These are phyloP conservation scores for Aphrocallistes beatrix DNA, from an alignment of 37 sponge, comb jelly and placozoan species.

Conservation along the genomic window DNA sequence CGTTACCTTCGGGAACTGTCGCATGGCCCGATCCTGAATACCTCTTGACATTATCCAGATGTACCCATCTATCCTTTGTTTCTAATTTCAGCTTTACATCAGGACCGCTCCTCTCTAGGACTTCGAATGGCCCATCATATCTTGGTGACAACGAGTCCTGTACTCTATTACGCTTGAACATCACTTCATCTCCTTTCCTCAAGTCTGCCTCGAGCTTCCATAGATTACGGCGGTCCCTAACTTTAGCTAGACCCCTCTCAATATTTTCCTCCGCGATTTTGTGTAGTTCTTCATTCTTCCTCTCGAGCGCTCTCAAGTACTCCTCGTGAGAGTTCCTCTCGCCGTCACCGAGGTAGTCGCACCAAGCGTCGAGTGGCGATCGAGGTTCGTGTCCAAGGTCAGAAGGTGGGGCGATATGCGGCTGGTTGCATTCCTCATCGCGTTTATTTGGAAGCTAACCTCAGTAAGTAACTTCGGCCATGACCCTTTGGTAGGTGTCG, in stretches of 20 bases:
- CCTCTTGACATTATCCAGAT: not conserved
- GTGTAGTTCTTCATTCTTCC: not conserved
- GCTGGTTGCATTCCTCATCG: not conserved
- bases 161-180: not conserved
- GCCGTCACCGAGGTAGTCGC: not conserved
- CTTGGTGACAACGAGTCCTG: not conserved
- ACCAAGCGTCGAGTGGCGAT: not conserved
- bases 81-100: not conserved
- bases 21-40: too few species aligned
- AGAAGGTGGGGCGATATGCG: constrained; percentile 1
- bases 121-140: not conserved
- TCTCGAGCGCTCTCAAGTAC: not conserved
- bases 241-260: not conserved
- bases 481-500: not conserved
- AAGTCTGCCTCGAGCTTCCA: not conserved
- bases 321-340: not conserved
- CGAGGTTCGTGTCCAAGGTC: not conserved
- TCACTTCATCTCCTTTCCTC: not conserved
- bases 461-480: constrained; percentile 3
- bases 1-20: too few species aligned
- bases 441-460: not conserved
- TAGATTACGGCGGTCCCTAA: not conserved
- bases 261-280: not conserved
- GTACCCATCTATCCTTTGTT: not conserved
- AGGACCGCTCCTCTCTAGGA: not conserved